Conservation (phyloP, 2,113 vertebrate genomes). For the Epinephelus lanceolatus region DNA sequence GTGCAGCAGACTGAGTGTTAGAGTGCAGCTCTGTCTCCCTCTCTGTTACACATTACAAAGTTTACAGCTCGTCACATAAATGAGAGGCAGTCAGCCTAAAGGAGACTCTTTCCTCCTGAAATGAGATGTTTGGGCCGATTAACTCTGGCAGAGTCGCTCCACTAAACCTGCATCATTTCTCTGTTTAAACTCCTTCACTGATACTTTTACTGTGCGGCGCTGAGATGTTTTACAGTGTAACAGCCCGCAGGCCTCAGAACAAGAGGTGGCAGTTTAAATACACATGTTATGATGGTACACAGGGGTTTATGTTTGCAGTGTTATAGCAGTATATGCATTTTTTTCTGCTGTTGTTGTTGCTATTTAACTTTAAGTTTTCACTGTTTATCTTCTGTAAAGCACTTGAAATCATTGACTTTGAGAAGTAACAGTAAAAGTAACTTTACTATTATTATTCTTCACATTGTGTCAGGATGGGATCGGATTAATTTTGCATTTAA, state of each 20-base stretch:
- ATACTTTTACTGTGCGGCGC: neutral
- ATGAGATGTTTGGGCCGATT: constrained; percentile 42
- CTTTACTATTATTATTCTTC: too few relatives aligned
- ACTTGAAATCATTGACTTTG: neutral
- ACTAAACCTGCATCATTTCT: constrained; percentile 22
- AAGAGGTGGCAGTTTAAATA: neutral
- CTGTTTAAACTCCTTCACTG: neutral
- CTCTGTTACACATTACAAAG: constrained; percentile 25
- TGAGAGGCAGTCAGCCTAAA: constrained; percentile 7
- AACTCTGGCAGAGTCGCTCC: constrained; percentile 36
- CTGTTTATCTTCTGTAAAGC: neutral
- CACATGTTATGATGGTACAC: neutral
- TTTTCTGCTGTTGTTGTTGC: neutral
- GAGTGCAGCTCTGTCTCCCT: neutral
- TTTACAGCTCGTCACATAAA: constrained; percentile 43
- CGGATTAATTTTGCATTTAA: too few relatives aligned
- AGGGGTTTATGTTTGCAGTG: neutral
- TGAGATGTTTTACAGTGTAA: neutral
- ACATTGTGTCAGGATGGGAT: too few relatives aligned
- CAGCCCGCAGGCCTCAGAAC: neutral
- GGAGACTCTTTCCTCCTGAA: constrained; percentile 12
- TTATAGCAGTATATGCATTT: too few relatives aligned
- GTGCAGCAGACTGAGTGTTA: neutral
- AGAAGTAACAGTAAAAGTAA: too few relatives aligned
- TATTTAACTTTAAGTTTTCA: neutral